These are phyloP conservation scores for Upupa epops DNA, from an alignment of 2,113 vertebrate genomes.

Conservation along the genomic window DNA sequence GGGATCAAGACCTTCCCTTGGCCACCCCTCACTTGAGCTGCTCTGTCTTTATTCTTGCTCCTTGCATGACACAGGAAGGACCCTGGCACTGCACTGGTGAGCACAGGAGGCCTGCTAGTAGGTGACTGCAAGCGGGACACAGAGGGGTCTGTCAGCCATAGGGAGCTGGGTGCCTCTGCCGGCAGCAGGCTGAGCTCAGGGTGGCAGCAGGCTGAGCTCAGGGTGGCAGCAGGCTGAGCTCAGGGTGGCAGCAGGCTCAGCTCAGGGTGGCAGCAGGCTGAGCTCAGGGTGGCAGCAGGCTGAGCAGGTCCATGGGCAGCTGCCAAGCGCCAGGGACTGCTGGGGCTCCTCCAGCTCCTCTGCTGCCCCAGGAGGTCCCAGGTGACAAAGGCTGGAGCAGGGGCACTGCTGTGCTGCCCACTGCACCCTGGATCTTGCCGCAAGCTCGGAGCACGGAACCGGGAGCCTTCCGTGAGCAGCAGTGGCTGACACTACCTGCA, in stretches of 20 bases:
- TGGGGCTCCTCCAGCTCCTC: not conserved
- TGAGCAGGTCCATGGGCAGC: not conserved
- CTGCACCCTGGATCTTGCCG: not conserved
- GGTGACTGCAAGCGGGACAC: fast-evolving
- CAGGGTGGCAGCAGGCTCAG: too few relatives aligned
- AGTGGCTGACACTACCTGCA: not conserved
- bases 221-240: too few relatives aligned
- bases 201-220: too few relatives aligned
- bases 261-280: not conserved
- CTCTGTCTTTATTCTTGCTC: fast-evolving
- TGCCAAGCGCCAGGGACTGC: not conserved
- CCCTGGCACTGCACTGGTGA: not conserved
- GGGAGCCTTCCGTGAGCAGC: not conserved
- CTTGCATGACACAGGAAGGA: not conserved
- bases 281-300: not conserved
- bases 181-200: not conserved
- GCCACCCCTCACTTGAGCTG: not conserved
- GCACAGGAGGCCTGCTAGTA: not conserved
- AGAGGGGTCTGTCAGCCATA: not conserved
- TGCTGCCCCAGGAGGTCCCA: not conserved
- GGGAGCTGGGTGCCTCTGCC: not conserved
- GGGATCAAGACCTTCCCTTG: fast-evolving
- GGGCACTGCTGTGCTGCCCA: not conserved
- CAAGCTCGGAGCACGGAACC: not conserved
- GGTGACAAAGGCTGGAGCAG: not conserved